Conservation (phyloP, 2,113 vertebrate genomes). For the Hippocampus barbouri region DNA sequence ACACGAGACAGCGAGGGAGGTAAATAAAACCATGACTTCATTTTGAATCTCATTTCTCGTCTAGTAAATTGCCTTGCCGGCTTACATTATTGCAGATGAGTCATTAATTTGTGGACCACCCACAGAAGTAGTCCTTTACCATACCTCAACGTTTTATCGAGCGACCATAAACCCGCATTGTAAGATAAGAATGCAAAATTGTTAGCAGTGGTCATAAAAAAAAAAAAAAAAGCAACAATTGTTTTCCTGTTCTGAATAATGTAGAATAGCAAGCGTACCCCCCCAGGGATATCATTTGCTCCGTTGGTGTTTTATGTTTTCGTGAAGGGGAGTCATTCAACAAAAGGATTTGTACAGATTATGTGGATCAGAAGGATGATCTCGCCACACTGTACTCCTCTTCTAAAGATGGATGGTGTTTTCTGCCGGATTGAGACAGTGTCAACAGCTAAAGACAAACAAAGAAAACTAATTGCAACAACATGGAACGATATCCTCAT, state of each 20-base stretch:
- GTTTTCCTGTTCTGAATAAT: slow-evolving; percentile 2
- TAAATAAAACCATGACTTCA: slow-evolving; percentile 18
- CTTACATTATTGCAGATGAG: slow-evolving; percentile 56
- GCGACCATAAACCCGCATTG: slow-evolving; percentile 34
- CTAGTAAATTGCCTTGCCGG: slow-evolving; percentile 23
- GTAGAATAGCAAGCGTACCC: neutral
- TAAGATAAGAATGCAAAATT: slow-evolving; percentile 43
- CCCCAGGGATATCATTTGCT: slow-evolving; percentile 17
- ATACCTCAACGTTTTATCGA: slow-evolving; percentile 36
- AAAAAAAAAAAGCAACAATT: neutral
- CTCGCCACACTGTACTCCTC: slow-evolving; percentile 28
- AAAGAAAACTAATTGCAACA: neutral
- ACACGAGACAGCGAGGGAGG: slow-evolving; percentile 12
- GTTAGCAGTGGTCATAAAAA: slow-evolving; percentile 27
- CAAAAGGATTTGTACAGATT: slow-evolving; percentile 45
- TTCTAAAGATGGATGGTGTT: slow-evolving; percentile 19
- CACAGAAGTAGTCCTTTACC: slow-evolving; percentile 25
- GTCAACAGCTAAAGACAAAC: neutral
- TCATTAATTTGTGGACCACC: slow-evolving; percentile 47
- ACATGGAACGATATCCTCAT: neutral
- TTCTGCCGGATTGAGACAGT: slow-evolving; percentile 5
- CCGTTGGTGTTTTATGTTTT: slow-evolving; percentile 39
- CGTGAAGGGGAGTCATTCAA: slow-evolving; percentile 45
- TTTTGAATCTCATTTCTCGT: slow-evolving; percentile 38
- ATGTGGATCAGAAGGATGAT: slow-evolving; percentile 56